Evolutionary conservation across 2,113 vertebrate genomes (phyloP).

Genomic region (Pelobates fuscus): DNA sequence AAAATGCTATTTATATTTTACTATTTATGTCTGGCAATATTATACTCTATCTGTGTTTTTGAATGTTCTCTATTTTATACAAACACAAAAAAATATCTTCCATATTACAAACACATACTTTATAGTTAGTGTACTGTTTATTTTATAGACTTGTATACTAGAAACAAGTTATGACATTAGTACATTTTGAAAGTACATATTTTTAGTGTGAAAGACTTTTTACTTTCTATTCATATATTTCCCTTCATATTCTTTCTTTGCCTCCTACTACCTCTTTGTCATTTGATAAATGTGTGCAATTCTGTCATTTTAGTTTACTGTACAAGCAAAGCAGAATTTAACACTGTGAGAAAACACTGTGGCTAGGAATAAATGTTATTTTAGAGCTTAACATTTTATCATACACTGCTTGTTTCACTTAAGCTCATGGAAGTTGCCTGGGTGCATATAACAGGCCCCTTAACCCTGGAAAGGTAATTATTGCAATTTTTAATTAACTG

Average conservation of each 20-base stretch:
- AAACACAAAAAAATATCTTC: slow-evolving; percentile 48
- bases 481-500: too few species aligned
- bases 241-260: too few species aligned
- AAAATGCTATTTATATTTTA: slow-evolving; percentile 66
- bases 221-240: slow-evolving; percentile 11
- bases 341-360: slow-evolving; percentile 57
- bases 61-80: slow-evolving; percentile 65
- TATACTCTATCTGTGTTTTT: slow-evolving; percentile 60
- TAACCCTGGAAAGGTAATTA: too few species aligned
- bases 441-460: too few species aligned
- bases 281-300: background rate
- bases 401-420: background rate
- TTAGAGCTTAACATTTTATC: slow-evolving; percentile 3
- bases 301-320: slow-evolving; percentile 12
- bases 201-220: too few species aligned
- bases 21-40: slow-evolving; percentile 65
- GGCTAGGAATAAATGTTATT: slow-evolving; percentile 43
- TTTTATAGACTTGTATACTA: too few species aligned
- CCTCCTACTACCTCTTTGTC: slow-evolving; percentile 41
- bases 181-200: background rate
- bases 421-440: too few species aligned
- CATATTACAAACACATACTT: slow-evolving; percentile 32
- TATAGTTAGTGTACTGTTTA: background rate
- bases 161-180: too few species aligned
- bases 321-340: slow-evolving; percentile 37